Percentiles rank a stretch among this genome's conserved stretches.
phyloP scores from a whole-genome alignment of 2,113 vertebrate species.

The Nothocercus julius region DNA sequence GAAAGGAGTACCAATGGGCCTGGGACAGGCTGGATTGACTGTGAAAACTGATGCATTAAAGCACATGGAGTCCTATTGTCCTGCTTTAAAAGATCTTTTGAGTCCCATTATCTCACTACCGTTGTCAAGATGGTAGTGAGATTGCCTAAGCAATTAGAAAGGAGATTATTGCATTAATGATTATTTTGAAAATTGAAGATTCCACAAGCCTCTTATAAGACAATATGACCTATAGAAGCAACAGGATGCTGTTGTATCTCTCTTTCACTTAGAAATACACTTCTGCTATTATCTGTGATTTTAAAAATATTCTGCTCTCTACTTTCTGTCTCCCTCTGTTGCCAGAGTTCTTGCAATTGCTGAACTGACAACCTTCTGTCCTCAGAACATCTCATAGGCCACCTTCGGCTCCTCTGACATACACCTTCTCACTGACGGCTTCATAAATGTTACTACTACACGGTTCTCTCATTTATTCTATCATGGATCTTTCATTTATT shows the following conservation, averaged over 20 bases:
- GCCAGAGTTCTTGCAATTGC: not conserved
- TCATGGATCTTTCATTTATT: no score
- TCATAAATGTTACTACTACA: not conserved
- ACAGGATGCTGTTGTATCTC: not conserved
- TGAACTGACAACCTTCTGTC: not conserved
- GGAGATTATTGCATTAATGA: not conserved
- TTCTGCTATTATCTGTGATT: not conserved
- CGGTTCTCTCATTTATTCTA: no score
- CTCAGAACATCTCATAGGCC: not conserved
- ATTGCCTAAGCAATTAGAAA: not conserved
- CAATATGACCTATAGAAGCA: not conserved
- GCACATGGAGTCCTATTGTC: not conserved
- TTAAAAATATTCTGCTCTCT: not conserved
- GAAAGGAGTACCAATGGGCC: accelerated
- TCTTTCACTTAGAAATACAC: not conserved
- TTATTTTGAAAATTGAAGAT: not conserved
- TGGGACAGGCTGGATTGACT: not conserved
- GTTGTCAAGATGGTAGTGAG: not conserved
- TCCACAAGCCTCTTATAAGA: accelerated
- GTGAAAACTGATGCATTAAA: not conserved
- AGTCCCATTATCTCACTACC: not conserved
- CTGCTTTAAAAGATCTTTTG: not conserved
- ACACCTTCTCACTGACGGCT: accelerated
- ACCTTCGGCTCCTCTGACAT: not conserved
- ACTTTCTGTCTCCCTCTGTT: not conserved